These are phyloP conservation scores for Palythoa grandiflora DNA, from an alignment of 92 coral and sea anemone species.

Conservation along the genomic window DNA sequence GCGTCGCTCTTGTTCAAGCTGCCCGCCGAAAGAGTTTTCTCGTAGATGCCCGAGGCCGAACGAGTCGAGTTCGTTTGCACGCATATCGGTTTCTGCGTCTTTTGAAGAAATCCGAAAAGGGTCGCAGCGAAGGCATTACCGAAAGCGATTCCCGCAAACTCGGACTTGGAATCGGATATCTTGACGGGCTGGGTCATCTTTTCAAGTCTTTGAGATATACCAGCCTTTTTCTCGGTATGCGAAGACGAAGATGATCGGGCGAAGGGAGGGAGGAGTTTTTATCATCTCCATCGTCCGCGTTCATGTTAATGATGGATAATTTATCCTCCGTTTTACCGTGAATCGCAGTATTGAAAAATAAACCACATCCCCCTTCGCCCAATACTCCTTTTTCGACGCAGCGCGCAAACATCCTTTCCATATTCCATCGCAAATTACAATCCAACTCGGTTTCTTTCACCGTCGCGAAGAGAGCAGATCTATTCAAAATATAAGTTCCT, in stretches of 20 bases:
- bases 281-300: not conserved
- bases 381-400: conserved; percentile 4
- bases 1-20: not conserved
- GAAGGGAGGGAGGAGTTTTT: not conserved
- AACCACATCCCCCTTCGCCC: not conserved
- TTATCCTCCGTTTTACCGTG: conserved; percentile 3
- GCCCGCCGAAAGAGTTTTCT: not conserved
- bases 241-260: not conserved
- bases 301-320: not conserved
- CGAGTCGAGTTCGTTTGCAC: conserved; percentile 8
- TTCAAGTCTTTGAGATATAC: not conserved
- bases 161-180: conserved; percentile 6
- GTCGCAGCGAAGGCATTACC: conserved; percentile 8
- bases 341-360: conserved; percentile 18
- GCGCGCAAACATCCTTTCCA: conserved; percentile 1
- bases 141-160: conserved; percentile 16
- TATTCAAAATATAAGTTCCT: not conserved
- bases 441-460: not conserved
- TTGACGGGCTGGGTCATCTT: not conserved
- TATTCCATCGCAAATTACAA: conserved; percentile 7
- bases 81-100: not conserved
- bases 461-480: not conserved
- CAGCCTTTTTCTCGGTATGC: not conserved
- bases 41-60: not conserved
- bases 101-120: not conserved